Conservation (phyloP, 2,888 invertebrate genomes). For the Yponomeuta sedellus region DNA sequence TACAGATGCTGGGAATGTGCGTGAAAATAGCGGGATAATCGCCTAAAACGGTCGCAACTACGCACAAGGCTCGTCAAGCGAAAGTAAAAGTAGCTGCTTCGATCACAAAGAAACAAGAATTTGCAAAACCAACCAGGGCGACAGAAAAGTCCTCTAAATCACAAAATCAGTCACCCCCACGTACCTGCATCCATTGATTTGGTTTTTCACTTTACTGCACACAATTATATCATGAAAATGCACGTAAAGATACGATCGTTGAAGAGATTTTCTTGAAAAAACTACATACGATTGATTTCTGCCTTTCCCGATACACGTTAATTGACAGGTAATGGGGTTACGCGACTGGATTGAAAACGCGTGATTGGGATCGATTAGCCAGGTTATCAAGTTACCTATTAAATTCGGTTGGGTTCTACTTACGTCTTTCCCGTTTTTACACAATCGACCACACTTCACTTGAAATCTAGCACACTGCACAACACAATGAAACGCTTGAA, state of each 20-base stretch:
- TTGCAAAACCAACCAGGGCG: slow-evolving; percentile 71
- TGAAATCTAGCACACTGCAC: slow-evolving; percentile 48
- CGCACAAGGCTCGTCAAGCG: slow-evolving; percentile 21
- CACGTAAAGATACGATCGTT: slow-evolving; percentile 47
- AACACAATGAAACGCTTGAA: slow-evolving; percentile 30
- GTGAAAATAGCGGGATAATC: slow-evolving; percentile 7
- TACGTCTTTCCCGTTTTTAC: slow-evolving; percentile 69
- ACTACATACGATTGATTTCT: slow-evolving; percentile 50
- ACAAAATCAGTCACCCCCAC: slow-evolving; percentile 30
- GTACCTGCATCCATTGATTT: slow-evolving; percentile 39
- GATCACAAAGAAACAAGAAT: slow-evolving; percentile 27
- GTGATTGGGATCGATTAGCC: slow-evolving; percentile 3
- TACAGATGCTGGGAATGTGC: neutral
- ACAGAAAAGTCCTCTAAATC: slow-evolving; percentile 33
- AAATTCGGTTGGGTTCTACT: slow-evolving; percentile 57
- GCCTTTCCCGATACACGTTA: slow-evolving; percentile 24
- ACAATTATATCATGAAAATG: slow-evolving; percentile 36
- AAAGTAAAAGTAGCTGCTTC: slow-evolving; percentile 66
- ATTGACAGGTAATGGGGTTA: slow-evolving; percentile 34
- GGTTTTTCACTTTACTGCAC: slow-evolving; percentile 49
- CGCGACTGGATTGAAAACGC: slow-evolving; percentile 36
- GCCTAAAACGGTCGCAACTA: neutral
- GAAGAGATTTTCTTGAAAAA: slow-evolving; percentile 46
- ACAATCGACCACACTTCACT: slow-evolving; percentile 71
- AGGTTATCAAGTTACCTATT: slow-evolving; percentile 17